A percentile compares a stretch with the other conserved stretches of the same genome.
Conservation (phyloP, 2,797 vertebrate species). For the Pangasius djambal region DNA sequence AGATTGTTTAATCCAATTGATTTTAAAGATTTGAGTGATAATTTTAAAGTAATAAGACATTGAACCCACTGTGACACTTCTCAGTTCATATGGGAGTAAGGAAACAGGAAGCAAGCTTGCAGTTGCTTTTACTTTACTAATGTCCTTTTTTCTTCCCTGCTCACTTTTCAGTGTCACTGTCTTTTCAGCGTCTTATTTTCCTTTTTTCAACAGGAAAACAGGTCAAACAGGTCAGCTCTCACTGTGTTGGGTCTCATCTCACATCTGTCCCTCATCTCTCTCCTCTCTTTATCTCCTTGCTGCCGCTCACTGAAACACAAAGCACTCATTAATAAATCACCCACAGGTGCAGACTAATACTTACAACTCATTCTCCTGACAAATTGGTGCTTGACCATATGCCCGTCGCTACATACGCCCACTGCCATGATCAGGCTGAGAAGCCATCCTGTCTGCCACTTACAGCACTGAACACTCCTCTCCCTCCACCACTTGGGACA, state of each 20-base stretch:
- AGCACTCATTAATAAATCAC: neutral
- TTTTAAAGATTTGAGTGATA: too few species aligned
- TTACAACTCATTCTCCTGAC: neutral
- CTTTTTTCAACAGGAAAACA: too few species aligned
- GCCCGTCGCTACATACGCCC: neutral
- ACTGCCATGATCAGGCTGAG: too few species aligned
- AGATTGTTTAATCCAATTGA: too few species aligned
- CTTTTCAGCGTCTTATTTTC: too few species aligned
- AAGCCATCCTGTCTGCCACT: too few species aligned
- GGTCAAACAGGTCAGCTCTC: neutral
- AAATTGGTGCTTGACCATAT: neutral
- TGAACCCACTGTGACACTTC: neutral
- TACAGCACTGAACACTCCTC: too few species aligned
- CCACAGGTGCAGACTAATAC: neutral
- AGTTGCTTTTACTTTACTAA: neutral
- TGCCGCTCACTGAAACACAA: neutral
- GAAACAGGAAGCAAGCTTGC: neutral
- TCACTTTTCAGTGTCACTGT: neutral
- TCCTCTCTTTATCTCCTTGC: neutral
- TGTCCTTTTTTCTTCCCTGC: too few species aligned
- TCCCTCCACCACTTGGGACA: too few species aligned
- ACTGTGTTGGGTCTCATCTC: neutral
- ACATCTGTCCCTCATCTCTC: neutral
- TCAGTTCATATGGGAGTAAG: neutral
- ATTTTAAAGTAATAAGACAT: too few species aligned